These are phyloP conservation scores for Cataglyphis livida DNA, from an alignment of 2,888 invertebrate species.

Conservation along the genomic window DNA sequence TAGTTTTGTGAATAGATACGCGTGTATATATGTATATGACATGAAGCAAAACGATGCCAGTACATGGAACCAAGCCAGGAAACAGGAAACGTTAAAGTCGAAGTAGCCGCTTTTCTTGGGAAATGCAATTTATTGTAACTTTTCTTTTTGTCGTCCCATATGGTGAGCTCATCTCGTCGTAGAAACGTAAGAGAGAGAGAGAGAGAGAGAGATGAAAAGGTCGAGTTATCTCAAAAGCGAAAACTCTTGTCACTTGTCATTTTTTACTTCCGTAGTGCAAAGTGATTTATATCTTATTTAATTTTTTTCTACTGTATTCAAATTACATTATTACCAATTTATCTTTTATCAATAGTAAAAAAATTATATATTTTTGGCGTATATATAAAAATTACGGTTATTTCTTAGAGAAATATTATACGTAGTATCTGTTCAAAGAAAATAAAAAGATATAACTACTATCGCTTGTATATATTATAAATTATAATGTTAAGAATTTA, in stretches of 20 bases:
- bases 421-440: background rate
- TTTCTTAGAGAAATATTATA: background rate
- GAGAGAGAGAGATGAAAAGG: background rate
- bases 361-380: background rate
- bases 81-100: slow-evolving; percentile 81
- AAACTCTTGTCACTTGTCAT: slow-evolving; percentile 62
- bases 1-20: slow-evolving; percentile 60
- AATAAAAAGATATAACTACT: background rate
- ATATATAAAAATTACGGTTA: background rate
- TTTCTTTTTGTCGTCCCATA: slow-evolving; percentile 47
- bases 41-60: slow-evolving; percentile 66
- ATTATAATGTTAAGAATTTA: too few species aligned
- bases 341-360: slow-evolving; percentile 3
- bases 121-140: slow-evolving; percentile 82
- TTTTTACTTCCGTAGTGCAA: slow-evolving; percentile 44
- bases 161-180: slow-evolving; percentile 64
- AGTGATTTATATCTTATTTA: slow-evolving; percentile 57
- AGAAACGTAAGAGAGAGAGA: slow-evolving; percentile 58
- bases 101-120: slow-evolving; percentile 75
- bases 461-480: background rate
- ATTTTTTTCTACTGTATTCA: slow-evolving; percentile 56
- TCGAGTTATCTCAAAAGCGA: slow-evolving; percentile 60
- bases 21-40: slow-evolving; percentile 28
- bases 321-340: slow-evolving; percentile 3
- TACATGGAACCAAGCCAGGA: slow-evolving; percentile 82